Percentiles rank a stretch among this genome's conserved stretches.
Evolutionary conservation across 1,140 invertebrate genomes (phyloP).

Genomic region (Tenebrio molitor): DNA sequence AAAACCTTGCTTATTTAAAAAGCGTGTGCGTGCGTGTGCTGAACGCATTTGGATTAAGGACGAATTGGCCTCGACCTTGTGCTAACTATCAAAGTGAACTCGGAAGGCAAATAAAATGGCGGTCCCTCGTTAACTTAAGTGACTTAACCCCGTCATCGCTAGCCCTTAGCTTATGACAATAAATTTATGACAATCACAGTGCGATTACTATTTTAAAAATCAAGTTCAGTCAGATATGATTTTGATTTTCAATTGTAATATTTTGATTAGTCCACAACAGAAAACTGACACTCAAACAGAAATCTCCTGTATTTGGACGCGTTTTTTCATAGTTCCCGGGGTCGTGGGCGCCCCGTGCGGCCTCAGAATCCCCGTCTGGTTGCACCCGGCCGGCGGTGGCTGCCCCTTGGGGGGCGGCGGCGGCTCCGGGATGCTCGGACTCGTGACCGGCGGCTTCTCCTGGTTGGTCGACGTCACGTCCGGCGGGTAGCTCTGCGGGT

Average conservation of each 20-base stretch:
- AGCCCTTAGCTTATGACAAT: conserved; percentile 23
- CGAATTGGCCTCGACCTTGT: background rate
- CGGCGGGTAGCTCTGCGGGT: conserved; percentile 70
- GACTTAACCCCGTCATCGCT: conserved; percentile 8
- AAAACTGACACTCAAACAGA: conserved; percentile 76
- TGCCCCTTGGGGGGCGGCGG: conserved; percentile 77
- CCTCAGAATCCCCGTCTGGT: conserved; percentile 74
- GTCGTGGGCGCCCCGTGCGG: conserved; percentile 69
- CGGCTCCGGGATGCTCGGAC: conserved; percentile 75
- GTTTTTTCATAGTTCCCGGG: conserved; percentile 82
- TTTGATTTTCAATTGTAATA: conserved; percentile 48
- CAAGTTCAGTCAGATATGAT: conserved; percentile 56
- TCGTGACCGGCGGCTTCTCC: conserved; percentile 68
- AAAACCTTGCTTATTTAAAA: background rate
- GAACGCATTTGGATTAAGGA: background rate
- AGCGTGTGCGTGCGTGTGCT: background rate
- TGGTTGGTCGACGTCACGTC: conserved; percentile 64
- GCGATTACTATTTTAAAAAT: conserved; percentile 48
- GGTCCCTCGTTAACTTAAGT: conserved; percentile 4
- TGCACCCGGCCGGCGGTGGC: conserved; percentile 65
- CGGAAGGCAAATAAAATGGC: conserved; percentile 17
- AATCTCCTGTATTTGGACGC: conserved; percentile 90
- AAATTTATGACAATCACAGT: conserved; percentile 56
- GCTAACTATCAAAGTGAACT: conserved; percentile 23
- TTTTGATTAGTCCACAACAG: conserved; percentile 40